Evolutionary conservation across 2,888 invertebrate species (phyloP).

Genomic region (Tenthredo distinguenda): DNA sequence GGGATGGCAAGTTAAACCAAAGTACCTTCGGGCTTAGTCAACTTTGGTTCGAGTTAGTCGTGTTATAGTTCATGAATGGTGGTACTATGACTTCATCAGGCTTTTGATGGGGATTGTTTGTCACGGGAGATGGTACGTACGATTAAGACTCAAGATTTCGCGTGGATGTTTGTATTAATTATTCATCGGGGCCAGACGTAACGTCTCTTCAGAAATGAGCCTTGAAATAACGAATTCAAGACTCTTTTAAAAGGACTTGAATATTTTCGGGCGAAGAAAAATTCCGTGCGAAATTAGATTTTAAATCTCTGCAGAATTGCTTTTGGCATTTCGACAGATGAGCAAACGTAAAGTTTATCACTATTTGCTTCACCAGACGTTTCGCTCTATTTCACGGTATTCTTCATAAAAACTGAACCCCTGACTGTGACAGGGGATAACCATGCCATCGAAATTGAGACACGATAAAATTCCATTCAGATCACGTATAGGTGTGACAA

Average conservation of each 20-base stretch:
- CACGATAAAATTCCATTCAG: background rate
- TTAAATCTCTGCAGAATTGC: background rate
- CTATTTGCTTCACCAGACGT: background rate
- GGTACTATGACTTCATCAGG: background rate
- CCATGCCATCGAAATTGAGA: background rate
- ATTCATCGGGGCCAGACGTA: background rate
- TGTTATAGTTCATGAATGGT: background rate
- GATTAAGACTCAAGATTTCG: background rate
- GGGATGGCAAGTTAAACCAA: background rate
- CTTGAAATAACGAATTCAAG: background rate
- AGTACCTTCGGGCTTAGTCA: background rate
- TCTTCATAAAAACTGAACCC: background rate
- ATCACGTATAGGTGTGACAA: conserved; percentile 22
- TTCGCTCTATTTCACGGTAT: background rate
- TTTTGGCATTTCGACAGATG: background rate
- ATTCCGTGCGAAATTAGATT: background rate
- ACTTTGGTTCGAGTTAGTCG: background rate
- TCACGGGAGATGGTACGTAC: background rate
- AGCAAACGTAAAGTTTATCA: background rate
- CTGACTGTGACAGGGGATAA: background rate
- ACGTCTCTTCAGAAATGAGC: background rate
- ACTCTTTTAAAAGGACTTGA: background rate
- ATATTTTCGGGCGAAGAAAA: background rate
- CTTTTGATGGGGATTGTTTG: background rate
- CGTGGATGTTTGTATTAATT: background rate